phyloP scores from a whole-genome alignment of 2,113 vertebrate genomes.

The Clarias macrocephalus region DNA sequence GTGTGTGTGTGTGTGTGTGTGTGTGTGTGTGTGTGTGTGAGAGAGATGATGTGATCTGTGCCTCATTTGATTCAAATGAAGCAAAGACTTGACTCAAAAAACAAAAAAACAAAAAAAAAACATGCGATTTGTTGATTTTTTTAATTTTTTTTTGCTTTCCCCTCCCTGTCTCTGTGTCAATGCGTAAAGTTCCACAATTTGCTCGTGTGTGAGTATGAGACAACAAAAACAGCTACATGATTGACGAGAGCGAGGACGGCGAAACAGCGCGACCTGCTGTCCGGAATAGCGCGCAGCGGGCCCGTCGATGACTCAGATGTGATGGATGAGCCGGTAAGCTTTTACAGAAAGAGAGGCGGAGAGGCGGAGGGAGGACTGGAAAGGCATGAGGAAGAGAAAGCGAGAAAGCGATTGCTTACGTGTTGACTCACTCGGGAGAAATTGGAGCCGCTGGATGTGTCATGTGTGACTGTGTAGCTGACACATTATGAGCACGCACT shows the following conservation, averaged over 20 bases:
- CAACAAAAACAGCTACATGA: background rate
- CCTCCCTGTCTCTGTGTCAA: background rate
- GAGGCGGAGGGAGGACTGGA: slow-evolving; percentile 10
- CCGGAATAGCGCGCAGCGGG: background rate
- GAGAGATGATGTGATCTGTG: slow-evolving; percentile 1
- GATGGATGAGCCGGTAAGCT: slow-evolving; percentile 31
- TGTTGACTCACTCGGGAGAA: slow-evolving; percentile 58
- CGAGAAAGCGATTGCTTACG: slow-evolving; percentile 36
- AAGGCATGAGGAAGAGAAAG: slow-evolving; percentile 36
- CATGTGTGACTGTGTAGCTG: slow-evolving; percentile 50
- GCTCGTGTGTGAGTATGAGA: background rate
- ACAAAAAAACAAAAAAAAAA: too few relatives aligned
- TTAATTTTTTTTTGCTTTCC: background rate
- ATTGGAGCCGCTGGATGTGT: slow-evolving; percentile 46
- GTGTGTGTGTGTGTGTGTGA: background rate
- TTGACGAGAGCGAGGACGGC: background rate
- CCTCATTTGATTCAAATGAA: slow-evolving; percentile 32
- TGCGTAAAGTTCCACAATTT: background rate
- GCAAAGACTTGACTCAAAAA: slow-evolving; percentile 18
- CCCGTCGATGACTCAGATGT: slow-evolving; percentile 2
- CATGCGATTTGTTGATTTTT: slow-evolving; percentile 40
- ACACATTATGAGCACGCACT: background rate
- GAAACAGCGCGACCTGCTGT: slow-evolving; percentile 41
- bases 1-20: too few relatives aligned
- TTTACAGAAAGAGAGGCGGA: slow-evolving; percentile 38